Evolutionary conservation across 2,888 invertebrate genomes (phyloP), one percentile per base, ranked within the genome.

Genomic region (Cephus spinipes): DNA sequence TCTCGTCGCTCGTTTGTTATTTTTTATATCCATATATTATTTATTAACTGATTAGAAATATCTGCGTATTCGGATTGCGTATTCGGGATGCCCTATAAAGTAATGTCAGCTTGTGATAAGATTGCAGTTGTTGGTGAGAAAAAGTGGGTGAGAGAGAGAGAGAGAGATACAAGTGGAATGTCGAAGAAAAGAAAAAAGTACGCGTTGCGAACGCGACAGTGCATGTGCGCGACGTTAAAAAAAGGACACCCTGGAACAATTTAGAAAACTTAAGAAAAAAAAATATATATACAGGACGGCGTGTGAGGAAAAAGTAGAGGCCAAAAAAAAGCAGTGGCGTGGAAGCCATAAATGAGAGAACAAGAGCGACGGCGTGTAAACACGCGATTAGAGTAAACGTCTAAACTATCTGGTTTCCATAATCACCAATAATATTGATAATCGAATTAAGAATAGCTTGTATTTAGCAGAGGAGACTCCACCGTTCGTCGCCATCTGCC

Each of bases 161-260:
- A 78, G 33, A 4, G 33, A 74, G 68, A 76, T 69, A 73, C 11
- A 77, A 30, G 55, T 35, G 55, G 73, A 77, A 75, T 79, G 73
- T 76, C 76, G 35, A 36, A 23, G 12, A 34, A 34, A 34, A 73
- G 12, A 73, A 11, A 33, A 33, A 34, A 33, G 31, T 32, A 11
- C 15, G 75, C 68, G 9, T 31, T 12, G 15, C 9, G 4, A 73
- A 55, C n/a, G 73, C 35, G 69, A 31, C 74, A 68, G 33, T 69
- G 35, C 12, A 74, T 69, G 35, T 33, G 68, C 36, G 34, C 73
- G 69, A 68, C 32, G 71, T 68, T 4, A 40, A 40, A 40, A 3
- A 40, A 40, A 15, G 15, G 15, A 6, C 6, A 15, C 15, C 15
- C 40, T 40, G 9, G 9, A 55, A 23, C 23, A 23, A 55, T 55